Conservation (phyloP, 2,888 invertebrate species). For the Odontomyia ornata region DNA sequence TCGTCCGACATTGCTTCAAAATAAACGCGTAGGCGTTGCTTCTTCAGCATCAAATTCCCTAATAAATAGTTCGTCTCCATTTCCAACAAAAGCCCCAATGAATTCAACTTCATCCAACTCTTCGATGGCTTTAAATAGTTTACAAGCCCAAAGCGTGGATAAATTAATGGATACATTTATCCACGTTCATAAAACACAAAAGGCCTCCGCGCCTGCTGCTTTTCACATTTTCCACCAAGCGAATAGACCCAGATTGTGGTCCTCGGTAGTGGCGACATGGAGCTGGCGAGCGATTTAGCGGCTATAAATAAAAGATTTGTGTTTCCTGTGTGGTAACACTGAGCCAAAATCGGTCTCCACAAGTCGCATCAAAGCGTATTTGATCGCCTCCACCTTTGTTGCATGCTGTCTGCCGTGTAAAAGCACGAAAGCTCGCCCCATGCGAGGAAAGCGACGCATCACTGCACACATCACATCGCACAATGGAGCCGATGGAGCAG, state of each 20-base stretch:
- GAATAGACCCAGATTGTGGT: neutral
- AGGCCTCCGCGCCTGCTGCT: neutral
- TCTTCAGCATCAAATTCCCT: too few relatives aligned
- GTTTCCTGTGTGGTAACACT: conserved; percentile 26
- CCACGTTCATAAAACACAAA: neutral
- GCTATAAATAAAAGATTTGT: conserved; percentile 22
- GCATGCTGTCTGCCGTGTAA: too few relatives aligned
- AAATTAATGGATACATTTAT: conserved; percentile 12
- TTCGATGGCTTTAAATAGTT: conserved; percentile 18
- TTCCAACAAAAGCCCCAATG: too few relatives aligned
- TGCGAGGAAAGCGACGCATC: neutral
- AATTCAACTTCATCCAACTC: too few relatives aligned
- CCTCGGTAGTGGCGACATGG: neutral
- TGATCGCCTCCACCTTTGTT: too few relatives aligned
- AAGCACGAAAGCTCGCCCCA: neutral
- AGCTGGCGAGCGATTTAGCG: neutral
- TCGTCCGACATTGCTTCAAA: too few relatives aligned
- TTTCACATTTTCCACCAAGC: neutral
- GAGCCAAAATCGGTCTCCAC: neutral
- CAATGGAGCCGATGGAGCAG: neutral
- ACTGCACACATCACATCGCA: neutral
- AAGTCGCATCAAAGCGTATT: too few relatives aligned
- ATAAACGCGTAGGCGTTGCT: too few relatives aligned
- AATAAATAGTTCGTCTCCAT: too few relatives aligned
- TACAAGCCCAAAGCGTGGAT: neutral